A percentile compares a stretch with the other conserved stretches of the same genome.
These are phyloP conservation scores for Paedocypris sp. DNA, from an alignment of 2,113 vertebrate species.

Conservation along the genomic window DNA sequence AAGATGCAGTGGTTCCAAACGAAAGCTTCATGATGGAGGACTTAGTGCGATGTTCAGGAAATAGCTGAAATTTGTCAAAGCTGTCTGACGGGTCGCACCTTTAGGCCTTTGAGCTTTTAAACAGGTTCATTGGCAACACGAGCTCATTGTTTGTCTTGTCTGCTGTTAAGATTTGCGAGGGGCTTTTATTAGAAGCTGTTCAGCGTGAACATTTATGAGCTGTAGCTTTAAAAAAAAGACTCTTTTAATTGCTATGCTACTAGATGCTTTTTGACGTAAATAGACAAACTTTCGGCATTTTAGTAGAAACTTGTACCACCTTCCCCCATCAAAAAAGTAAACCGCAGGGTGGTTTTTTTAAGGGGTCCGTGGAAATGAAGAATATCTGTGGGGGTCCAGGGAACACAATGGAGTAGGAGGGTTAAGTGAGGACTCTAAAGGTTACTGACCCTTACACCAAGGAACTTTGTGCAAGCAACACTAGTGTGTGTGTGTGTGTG, in stretches of 20 bases:
- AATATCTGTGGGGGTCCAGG: constrained; percentile 1
- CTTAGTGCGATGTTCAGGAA: too few species aligned
- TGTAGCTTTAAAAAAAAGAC: too few species aligned
- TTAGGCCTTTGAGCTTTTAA: too few species aligned
- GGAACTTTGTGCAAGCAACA: constrained; percentile 5
- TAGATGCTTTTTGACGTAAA: not conserved
- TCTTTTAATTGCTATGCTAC: too few species aligned
- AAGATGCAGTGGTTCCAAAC: too few species aligned
- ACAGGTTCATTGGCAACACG: too few species aligned
- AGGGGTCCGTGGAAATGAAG: not conserved
- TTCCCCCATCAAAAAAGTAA: not conserved
- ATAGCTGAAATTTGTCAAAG: constrained; percentile 32
- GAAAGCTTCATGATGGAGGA: too few species aligned
- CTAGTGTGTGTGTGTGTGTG: not conserved
- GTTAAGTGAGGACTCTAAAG: constrained; percentile 28
- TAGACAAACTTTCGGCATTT: not conserved
- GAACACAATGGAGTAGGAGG: constrained; percentile 20
- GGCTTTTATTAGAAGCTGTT: too few species aligned
- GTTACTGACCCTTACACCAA: constrained; percentile 21
- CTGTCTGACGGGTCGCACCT: not conserved
- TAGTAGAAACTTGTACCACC: not conserved
- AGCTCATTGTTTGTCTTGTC: too few species aligned
- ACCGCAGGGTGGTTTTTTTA: constrained; percentile 1
- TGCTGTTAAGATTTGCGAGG: too few species aligned
- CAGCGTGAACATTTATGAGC: too few species aligned